phyloP scores from a whole-genome alignment of 2,113 vertebrate genomes.

The Urocynchramus pylzowi region DNA sequence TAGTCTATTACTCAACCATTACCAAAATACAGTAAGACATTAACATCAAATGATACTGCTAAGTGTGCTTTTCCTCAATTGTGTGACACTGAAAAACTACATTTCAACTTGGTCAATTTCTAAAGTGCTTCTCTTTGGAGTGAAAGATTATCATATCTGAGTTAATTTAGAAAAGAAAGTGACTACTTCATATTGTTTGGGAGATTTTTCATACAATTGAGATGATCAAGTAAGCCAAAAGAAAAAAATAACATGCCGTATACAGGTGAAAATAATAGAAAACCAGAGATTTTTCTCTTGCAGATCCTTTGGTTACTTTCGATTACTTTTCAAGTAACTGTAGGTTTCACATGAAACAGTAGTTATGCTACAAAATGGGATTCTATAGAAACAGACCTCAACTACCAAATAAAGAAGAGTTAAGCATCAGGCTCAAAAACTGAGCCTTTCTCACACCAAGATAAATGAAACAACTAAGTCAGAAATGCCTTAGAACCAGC shows the following conservation, averaged over 20 bases:
- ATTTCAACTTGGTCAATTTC: not conserved
- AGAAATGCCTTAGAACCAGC: not conserved
- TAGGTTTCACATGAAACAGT: not conserved
- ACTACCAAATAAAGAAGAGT: not conserved
- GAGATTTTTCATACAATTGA: not conserved
- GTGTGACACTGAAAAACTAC: not conserved
- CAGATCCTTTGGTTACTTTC: not conserved
- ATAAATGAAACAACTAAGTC: not conserved
- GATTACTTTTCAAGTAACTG: not conserved
- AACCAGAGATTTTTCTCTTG: not conserved
- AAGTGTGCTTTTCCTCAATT: not conserved
- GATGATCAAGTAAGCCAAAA: not conserved
- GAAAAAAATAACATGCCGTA: not conserved
- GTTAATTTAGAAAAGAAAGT: not conserved
- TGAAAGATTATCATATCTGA: not conserved
- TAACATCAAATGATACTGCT: not conserved
- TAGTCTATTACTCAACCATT: not conserved
- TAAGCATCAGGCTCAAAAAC: not conserved
- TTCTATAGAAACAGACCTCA: not conserved
- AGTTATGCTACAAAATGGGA: not conserved
- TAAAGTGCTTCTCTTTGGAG: not conserved
- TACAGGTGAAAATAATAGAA: not conserved
- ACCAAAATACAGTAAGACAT: not conserved
- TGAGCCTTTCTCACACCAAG: not conserved
- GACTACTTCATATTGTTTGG: not conserved